Evolutionary conservation across 1,140 invertebrate species (phyloP).

Genomic region (Drosophila murphyi): DNA sequence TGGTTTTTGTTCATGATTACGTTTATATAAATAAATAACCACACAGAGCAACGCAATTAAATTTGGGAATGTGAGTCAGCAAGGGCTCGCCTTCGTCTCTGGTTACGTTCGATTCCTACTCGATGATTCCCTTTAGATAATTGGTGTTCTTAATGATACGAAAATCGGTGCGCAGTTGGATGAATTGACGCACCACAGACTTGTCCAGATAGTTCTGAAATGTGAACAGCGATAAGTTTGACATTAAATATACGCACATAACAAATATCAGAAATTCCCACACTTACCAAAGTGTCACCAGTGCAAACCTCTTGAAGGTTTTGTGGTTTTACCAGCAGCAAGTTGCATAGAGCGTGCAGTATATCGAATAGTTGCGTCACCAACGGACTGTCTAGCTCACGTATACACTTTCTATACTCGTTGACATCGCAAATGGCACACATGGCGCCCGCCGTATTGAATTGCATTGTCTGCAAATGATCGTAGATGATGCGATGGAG

Average conservation of each 20-base stretch:
- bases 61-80: conserved; percentile 72
- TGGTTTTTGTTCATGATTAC: conserved; percentile 51
- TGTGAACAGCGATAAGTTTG: conserved; percentile 32
- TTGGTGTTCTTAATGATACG: conserved; percentile 79
- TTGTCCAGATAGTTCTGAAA: conserved; percentile 93
- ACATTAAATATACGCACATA: neutral
- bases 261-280: neutral
- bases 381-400: conserved; percentile 90
- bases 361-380: conserved; percentile 96
- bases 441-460: conserved; percentile 98
- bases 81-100: neutral
- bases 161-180: conserved; percentile 94
- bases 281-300: conserved; percentile 94
- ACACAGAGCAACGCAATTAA: conserved; percentile 31
- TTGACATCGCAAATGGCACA: conserved; percentile 99
- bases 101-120: conserved; percentile 42
- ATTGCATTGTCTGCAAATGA: conserved; percentile 97
- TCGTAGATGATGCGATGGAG: conserved; percentile 98
- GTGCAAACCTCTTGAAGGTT: conserved; percentile 98
- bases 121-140: conserved; percentile 79
- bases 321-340: conserved; percentile 97
- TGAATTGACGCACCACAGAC: conserved; percentile 94
- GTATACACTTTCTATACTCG: conserved; percentile 94
- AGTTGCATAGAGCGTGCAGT: conserved; percentile 97
- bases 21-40: conserved; percentile 45